Base-by-base conservation (phyloP, 2,888 invertebrate genomes). In the Cactoblastis cactorum region DNA sequence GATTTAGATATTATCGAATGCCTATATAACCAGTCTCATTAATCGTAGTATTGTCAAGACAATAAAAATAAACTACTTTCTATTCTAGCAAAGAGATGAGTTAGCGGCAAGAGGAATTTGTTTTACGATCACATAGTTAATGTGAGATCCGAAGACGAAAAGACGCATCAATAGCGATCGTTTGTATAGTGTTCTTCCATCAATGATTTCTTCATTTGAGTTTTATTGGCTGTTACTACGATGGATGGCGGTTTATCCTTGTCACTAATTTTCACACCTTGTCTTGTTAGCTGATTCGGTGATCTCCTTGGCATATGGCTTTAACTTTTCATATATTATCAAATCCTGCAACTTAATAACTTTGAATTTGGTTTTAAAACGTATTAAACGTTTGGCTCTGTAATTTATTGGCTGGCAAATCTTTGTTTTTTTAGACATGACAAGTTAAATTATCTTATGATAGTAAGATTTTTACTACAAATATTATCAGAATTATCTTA, bases 21-120 rank as follows among this genome's bases (percentile, higher is more conserved):
- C 33, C 48, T 38, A 48, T 39, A 39, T 48, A 48, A 48, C 48
- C 49, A 49, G 49, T 49, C 49, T 32, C 39, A 39, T 49, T 49
- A 49, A 49, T 49, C 39, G 49, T 38, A 48, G 37, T 49, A 49
- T 39, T 49, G 39, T 39, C 49, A 18, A 49, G 39, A 33, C 39
- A 49, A 49, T 50, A 47, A 51, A 43, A 52, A 33, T 38, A 52
- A 38, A 51, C 50, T 38, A 53, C 54, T 57, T 57, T 57, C 53
- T 57, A 57, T 57, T 57, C 49, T 53, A 49, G 53, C 33, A 33
- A 49, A 49, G 50, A 35, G 45, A 52, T 48, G 41, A 52, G 53
- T 50, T 53, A 54, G 52, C 45, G 38, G 45, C 50, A 53, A 45
- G 50, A 45, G 53, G 54, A 52, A 57, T 53, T 47, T 51, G n/a